Evolutionary conservation across 2,797 vertebrate species (phyloP).

Genomic region (Odontamblyopus lacepedii): DNA sequence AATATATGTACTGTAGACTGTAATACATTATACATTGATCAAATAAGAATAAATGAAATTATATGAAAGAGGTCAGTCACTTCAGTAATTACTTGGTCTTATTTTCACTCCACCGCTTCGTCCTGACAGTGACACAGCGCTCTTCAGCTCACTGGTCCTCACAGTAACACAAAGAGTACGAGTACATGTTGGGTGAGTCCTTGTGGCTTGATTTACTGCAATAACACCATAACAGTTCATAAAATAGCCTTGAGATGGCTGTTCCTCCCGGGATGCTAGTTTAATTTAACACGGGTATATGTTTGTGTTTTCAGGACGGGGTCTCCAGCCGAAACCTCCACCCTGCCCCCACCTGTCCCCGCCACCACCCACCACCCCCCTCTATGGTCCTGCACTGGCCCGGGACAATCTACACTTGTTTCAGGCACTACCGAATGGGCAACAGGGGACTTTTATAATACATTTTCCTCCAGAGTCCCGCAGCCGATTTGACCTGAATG

Average conservation of each 20-base stretch:
- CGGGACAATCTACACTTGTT: slow-evolving; percentile 65
- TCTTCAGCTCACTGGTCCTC: neutral
- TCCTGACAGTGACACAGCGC: neutral
- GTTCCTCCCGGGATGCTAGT: slow-evolving; percentile 16
- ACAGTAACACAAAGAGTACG: too few species aligned
- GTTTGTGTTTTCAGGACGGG: slow-evolving; percentile 44
- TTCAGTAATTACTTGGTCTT: too few species aligned
- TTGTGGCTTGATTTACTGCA: neutral
- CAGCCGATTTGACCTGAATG: slow-evolving; percentile 38
- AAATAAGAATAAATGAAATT: too few species aligned
- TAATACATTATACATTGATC: too few species aligned
- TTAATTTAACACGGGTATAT: slow-evolving; percentile 50
- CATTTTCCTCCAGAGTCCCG: slow-evolving; percentile 35
- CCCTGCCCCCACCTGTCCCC: slow-evolving; percentile 54
- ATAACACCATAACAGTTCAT: neutral
- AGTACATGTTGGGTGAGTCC: neutral
- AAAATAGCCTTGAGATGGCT: neutral
- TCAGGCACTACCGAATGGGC: slow-evolving; percentile 41
- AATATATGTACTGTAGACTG: too few species aligned
- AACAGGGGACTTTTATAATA: slow-evolving; percentile 39
- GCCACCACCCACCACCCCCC: slow-evolving; percentile 39
- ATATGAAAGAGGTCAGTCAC: too few species aligned
- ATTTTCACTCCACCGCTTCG: neutral
- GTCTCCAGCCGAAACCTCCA: slow-evolving; percentile 60
- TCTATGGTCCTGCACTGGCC: slow-evolving; percentile 42